Conservation (phyloP, 2,888 invertebrate species). For the Rhabditophanes sp. region DNA sequence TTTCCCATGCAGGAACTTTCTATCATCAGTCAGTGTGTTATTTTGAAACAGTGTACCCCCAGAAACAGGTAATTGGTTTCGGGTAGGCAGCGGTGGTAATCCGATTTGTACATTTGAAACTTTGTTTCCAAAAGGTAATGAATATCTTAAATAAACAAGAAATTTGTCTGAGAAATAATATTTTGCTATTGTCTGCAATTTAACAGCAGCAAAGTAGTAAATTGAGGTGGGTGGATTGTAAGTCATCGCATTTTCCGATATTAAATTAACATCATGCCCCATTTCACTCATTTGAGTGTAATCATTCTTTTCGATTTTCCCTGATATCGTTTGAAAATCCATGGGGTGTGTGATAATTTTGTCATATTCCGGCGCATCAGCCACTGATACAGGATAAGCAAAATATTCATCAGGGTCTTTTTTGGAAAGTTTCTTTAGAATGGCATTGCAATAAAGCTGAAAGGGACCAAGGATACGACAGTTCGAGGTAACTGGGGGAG, state of each 20-base stretch:
- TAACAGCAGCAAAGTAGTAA: slow-evolving; percentile 55
- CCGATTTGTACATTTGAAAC: slow-evolving; percentile 67
- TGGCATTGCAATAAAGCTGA: slow-evolving; percentile 61
- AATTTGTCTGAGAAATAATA: slow-evolving; percentile 69
- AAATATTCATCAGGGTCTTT: slow-evolving; percentile 73
- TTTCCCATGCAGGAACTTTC: too few relatives aligned
- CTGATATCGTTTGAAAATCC: slow-evolving; percentile 89
- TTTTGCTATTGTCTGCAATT: slow-evolving; percentile 66
- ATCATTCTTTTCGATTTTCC: slow-evolving; percentile 46
- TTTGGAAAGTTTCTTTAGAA: slow-evolving; percentile 65
- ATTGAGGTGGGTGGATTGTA: slow-evolving; percentile 92
- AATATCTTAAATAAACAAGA: slow-evolving; percentile 57
- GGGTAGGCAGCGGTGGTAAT: too few relatives aligned
- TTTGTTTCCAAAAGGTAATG: slow-evolving; percentile 54
- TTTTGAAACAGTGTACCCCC: too few relatives aligned
- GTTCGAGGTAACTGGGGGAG: too few relatives aligned
- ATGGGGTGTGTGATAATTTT: slow-evolving; percentile 73
- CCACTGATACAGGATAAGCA: slow-evolving; percentile 45
- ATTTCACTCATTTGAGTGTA: slow-evolving; percentile 53
- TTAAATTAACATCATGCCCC: slow-evolving; percentile 72
- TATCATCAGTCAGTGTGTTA: too few relatives aligned
- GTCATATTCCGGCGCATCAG: slow-evolving; percentile 72
- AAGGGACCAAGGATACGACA: too few relatives aligned
- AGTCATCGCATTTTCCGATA: slow-evolving; percentile 78
- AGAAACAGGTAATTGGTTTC: too few relatives aligned